These are phyloP conservation scores for Coenonympha glycerion DNA, from an alignment of 2,888 invertebrate species.

Conservation along the genomic window DNA sequence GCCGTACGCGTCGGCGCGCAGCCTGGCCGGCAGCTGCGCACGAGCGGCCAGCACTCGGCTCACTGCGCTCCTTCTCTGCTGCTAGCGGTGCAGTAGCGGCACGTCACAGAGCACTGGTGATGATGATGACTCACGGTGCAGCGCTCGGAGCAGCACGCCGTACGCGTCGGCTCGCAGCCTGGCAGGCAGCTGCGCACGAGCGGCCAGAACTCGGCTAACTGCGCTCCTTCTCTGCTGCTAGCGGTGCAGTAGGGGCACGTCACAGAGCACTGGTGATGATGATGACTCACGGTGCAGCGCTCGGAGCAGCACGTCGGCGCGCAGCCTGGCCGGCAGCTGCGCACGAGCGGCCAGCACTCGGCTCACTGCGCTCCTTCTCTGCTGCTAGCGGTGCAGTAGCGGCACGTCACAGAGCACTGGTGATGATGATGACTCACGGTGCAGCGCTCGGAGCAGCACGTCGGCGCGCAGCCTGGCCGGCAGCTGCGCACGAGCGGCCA, in stretches of 20 bases:
- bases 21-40: conserved; percentile 15
- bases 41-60: conserved; percentile 17
- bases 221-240: conserved; percentile 21
- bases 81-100: no score
- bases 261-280: no score
- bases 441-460: conserved; percentile 36
- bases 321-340: conserved; percentile 20
- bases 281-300: conserved; percentile 36
- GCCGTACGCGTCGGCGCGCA: conserved; percentile 31
- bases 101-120: no score
- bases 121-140: conserved; percentile 33
- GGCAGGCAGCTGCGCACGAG: conserved; percentile 6
- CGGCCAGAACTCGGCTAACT: conserved; percentile 24
- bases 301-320: conserved; percentile 34
- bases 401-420: no score
- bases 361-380: conserved; percentile 27
- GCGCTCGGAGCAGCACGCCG: conserved; percentile 35
- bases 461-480: conserved; percentile 28
- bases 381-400: no score
- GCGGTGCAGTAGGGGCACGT: no score
- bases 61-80: conserved; percentile 26
- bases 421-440: conserved; percentile 33
- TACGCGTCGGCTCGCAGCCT: conserved; percentile 32
- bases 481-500: conserved; percentile 11
- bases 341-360: conserved; percentile 18